Base-by-base conservation (phyloP, 1,140 invertebrate species). In the Agrilus planipennis region DNA sequence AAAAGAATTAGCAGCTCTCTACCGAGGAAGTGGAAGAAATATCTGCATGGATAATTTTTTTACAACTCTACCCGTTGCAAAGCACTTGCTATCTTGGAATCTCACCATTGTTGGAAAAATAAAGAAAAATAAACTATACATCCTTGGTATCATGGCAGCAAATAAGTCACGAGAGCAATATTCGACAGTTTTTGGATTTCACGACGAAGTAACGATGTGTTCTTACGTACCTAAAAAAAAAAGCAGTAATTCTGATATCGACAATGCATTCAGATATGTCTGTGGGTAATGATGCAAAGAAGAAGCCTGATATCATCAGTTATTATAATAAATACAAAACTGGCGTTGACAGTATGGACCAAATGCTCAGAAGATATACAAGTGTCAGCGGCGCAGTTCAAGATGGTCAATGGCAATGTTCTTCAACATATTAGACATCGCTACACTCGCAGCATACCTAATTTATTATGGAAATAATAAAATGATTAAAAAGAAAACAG, bases 291-390 rank as follows among this genome's bases (percentile, higher is more conserved):
- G 21, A 17, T 23, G 14, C 35, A 15, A 35, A 39, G 31, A 20
- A 35, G 16, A 62, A 62, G 42, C 54, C 61, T 25, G 53, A 65
- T 34, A 54, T 62, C 20, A 50, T 63, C n/a, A 21, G 45, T 1
- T 49, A 49, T 36, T 65, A 55, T 34, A 53, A 55, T 30, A 12
- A 15, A 11, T 12, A 4, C 4, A 30, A 30, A n/a, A 12, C 4
- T n/a, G 15, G 28, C 4, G 28, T 30, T 25, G 22, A 11, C 22
- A 25, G n/a, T 11, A 25, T 25, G 22, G 22, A 25, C 22, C 5
- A 25, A 25, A 30, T 12, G 28, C 5, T n/a, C 11, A 30, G 6
- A 4, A 11, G 15, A 12, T 30, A 30, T 30, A 12, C n/a, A n/a
- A n/a, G n/a, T 4, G 15, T 15, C 11, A 30, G 15, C n/a, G 28